Evolutionary conservation across 2,113 vertebrate genomes (phyloP), one percentile per base, ranked within the genome.

Genomic region (Heterocephalus glaber): DNA sequence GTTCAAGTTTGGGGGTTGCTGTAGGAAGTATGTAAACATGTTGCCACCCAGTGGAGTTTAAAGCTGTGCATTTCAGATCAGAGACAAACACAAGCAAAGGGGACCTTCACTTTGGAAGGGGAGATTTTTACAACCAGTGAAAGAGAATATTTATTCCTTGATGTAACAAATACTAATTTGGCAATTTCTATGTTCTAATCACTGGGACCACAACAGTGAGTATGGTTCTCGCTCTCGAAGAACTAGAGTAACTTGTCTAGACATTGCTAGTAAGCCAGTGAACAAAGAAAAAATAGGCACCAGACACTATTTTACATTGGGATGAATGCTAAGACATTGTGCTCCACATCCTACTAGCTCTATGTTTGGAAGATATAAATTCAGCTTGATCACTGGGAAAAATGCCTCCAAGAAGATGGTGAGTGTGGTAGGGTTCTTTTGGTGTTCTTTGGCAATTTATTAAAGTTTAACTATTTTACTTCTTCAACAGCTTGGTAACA

Each of bases 71-170:
- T 88, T 94, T 92, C 26, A 93, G 83, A 47, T 44, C 47, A 85
- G 20, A 61, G 66, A 17, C 35, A 47, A 92, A 81, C 20, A 4
- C 22, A 13, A 70, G 13, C 87, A 35, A 92, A 70, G 20, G 58
- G 6, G 56, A 54, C 30, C 12, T 44, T 91, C 3, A 4, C 2
- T 76, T 92, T 93, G 74, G 47, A 81, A 95, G 7, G 24, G 11
- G 49, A 96, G 66, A 58, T n/a, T 91, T 90, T 74, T 41, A 65
- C 17, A 41, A 70, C 83, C 52, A 54, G n/a, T 33, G 26, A 81
- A 52, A 89, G 38, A 92, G 49, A 92, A 26, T 94, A 63, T 86
- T 65, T 91, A 79, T 16, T 65, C 9, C 10, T 44, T 84, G 90
- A 70, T 44, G 5, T 47, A 56, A 65, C 14, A 38, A 22, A 79